Conservation (phyloP, 1,140 invertebrate genomes). For the Anthonomus grandis region DNA sequence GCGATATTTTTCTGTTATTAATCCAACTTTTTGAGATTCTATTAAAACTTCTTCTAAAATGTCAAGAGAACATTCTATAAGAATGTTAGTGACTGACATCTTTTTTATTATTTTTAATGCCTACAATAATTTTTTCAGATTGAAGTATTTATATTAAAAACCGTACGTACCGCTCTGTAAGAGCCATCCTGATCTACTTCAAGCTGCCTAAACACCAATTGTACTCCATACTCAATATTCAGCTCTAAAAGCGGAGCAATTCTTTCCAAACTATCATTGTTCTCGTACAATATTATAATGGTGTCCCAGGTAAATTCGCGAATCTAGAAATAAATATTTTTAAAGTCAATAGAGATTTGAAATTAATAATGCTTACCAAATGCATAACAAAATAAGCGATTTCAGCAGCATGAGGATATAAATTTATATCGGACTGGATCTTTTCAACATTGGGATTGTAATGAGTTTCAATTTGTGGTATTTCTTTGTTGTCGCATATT, state of each 20-base stretch:
- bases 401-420: slow-evolving; percentile 75
- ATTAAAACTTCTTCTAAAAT: slow-evolving; percentile 65
- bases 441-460: slow-evolving; percentile 60
- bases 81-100: slow-evolving; percentile 66
- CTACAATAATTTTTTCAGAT: not conserved
- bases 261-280: slow-evolving; percentile 68
- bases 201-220: slow-evolving; percentile 25
- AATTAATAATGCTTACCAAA: slow-evolving; percentile 12
- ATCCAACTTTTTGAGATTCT: slow-evolving; percentile 77
- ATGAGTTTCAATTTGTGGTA: slow-evolving; percentile 78
- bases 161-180: slow-evolving; percentile 13
- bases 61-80: slow-evolving; percentile 71
- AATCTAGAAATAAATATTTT: slow-evolving; percentile 37
- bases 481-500: slow-evolving; percentile 82
- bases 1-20: slow-evolving; percentile 72
- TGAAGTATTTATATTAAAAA: not conserved
- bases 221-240: slow-evolving; percentile 51
- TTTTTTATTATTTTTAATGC: slow-evolving; percentile 53
- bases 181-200: slow-evolving; percentile 11
- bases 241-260: slow-evolving; percentile 73
- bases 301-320: slow-evolving; percentile 66
- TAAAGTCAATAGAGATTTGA: too few species aligned
- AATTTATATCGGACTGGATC: slow-evolving; percentile 69
- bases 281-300: slow-evolving; percentile 85
- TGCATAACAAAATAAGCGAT: slow-evolving; percentile 53